Evolutionary conservation across 2,797 vertebrate species (phyloP).

Genomic region (Coendou prehensilis): DNA sequence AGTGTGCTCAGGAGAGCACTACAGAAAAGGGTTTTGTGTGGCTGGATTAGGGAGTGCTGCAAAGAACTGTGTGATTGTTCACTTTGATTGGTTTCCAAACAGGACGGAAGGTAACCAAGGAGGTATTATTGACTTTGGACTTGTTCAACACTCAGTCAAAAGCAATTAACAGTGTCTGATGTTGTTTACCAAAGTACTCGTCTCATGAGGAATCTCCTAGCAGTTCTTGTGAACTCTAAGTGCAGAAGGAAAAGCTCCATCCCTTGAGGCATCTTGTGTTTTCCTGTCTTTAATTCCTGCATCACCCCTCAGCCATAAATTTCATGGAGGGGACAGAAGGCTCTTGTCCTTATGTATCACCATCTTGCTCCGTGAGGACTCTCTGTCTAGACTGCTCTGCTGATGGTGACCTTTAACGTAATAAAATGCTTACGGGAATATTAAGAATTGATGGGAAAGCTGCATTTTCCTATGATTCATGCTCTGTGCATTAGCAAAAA

Average conservation of each 20-base stretch:
- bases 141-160: conserved; percentile 68
- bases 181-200: conserved; percentile 58
- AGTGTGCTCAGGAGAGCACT: neutral
- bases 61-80: neutral
- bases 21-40: conserved; percentile 16
- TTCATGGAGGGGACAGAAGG: neutral
- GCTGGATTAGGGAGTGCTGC: neutral
- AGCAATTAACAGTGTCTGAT: conserved; percentile 46
- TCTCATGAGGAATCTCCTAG: conserved; percentile 55
- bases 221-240: conserved; percentile 26
- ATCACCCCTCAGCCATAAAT: neutral
- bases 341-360: conserved; percentile 14
- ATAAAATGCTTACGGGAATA: conserved; percentile 47
- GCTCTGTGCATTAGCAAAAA: neutral
- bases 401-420: conserved; percentile 15
- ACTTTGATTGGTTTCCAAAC: conserved; percentile 44
- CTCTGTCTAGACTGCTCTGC: conserved; percentile 39
- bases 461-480: conserved; percentile 5
- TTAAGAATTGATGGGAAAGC: conserved; percentile 32
- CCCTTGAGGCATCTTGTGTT: neutral
- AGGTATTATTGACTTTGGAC: conserved; percentile 34
- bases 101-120: conserved; percentile 25
- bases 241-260: conserved; percentile 12
- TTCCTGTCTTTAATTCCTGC: conserved; percentile 45
- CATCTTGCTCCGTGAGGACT: neutral